These are phyloP conservation scores for Prochilodus magdalenae DNA, from an alignment of 2,113 vertebrate genomes.

Conservation along the genomic window DNA sequence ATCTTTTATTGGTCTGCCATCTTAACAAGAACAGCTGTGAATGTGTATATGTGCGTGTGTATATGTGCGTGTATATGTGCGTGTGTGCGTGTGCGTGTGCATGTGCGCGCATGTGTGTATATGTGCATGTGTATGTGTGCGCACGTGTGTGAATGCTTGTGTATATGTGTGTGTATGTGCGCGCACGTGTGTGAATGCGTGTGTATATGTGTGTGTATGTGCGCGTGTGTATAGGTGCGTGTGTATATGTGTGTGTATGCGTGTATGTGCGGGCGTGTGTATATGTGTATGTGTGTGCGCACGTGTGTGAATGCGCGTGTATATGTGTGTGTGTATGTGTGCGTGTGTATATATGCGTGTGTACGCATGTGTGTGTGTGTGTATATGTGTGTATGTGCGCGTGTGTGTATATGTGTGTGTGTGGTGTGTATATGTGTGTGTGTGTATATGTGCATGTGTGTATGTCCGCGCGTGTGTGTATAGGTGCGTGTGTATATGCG, in stretches of 20 bases:
- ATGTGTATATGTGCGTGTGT: not conserved
- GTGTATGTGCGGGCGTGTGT: slow-evolving; percentile 27
- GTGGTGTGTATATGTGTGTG: not conserved
- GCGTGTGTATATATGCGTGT: slow-evolving; percentile 11
- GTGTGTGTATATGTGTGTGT: slow-evolving; percentile 40
- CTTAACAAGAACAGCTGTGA: not conserved
- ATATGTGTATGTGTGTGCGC: slow-evolving; percentile 13
- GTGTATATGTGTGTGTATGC: slow-evolving; percentile 1
- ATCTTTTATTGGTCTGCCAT: slow-evolving; percentile 15
- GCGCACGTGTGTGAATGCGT: slow-evolving; percentile 28
- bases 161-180: not conserved
- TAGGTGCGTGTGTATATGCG: slow-evolving; percentile 39
- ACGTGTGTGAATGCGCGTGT: slow-evolving; percentile 34
- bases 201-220: slow-evolving; percentile 9
- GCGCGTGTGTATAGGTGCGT: slow-evolving; percentile 39
- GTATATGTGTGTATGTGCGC: not conserved
- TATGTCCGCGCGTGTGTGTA: not conserved
- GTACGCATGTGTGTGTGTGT: slow-evolving; percentile 37
- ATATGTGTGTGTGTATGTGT: too few species aligned
- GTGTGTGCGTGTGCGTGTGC: not conserved
- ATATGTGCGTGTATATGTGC: slow-evolving; percentile 38
- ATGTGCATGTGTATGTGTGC: slow-evolving; percentile 9
- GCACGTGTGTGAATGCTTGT: slow-evolving; percentile 32
- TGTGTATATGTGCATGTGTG: slow-evolving; percentile 32
- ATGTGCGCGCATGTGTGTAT: slow-evolving; percentile 30